Evolutionary conservation across 2,113 vertebrate species (phyloP).

Genomic region (Laticauda colubrina): DNA sequence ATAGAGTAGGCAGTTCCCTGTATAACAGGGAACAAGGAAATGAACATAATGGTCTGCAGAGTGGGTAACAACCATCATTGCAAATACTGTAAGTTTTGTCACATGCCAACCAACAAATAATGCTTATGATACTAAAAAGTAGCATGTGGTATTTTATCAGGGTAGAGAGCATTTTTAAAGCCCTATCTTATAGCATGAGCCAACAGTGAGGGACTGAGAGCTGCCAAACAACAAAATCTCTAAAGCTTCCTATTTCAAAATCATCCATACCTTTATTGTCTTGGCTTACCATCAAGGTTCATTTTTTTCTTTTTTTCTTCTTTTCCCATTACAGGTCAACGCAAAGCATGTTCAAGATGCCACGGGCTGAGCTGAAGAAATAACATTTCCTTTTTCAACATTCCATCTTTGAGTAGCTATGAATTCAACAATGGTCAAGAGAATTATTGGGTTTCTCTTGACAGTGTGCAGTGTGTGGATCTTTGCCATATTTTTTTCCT

Average conservation of each 20-base stretch:
- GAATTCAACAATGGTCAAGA: not conserved
- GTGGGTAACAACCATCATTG: not conserved
- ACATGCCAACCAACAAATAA: not conserved
- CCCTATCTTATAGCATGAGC: not conserved
- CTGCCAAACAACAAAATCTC: not conserved
- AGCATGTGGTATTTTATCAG: not conserved
- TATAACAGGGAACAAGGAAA: not conserved
- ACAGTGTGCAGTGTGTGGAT: not conserved
- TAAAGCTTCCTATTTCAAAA: not conserved
- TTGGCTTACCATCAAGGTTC: not conserved
- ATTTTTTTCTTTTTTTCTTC: not conserved
- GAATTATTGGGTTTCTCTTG: not conserved
- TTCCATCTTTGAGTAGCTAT: not conserved
- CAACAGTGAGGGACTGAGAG: not conserved
- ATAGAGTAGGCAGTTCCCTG: not conserved
- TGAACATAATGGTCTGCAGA: not conserved
- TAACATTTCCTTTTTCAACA: conserved; percentile 19
- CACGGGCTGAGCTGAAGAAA: conserved; percentile 38
- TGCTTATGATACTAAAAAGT: not conserved
- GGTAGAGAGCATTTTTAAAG: not conserved
- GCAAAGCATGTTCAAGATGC: conserved; percentile 41
- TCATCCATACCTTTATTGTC: not conserved
- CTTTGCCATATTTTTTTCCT: not conserved
- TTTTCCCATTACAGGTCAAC: conserved; percentile 52
- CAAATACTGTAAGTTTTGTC: not conserved